Evolutionary conservation across 1,140 invertebrate genomes (phyloP).

Genomic region (Asbolus verrucosus): DNA sequence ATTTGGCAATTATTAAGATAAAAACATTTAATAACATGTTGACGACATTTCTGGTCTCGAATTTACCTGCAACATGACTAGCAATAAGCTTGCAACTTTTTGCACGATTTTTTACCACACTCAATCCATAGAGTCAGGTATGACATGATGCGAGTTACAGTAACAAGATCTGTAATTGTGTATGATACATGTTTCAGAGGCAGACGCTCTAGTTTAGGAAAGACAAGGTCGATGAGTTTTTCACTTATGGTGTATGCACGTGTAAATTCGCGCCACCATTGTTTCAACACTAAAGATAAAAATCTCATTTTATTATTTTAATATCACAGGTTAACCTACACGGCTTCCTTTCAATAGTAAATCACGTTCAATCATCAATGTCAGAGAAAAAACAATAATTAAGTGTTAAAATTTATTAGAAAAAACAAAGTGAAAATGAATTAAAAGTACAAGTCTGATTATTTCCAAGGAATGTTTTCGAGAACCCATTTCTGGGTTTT

Average conservation of each 20-base stretch:
- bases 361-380: too few relatives aligned
- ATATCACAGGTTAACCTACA: too few relatives aligned
- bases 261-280: background rate
- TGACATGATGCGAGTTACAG: constrained; percentile 21
- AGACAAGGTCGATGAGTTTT: constrained; percentile 46
- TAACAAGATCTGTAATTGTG: constrained; percentile 41
- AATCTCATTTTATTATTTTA: too few relatives aligned
- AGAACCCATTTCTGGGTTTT: constrained; percentile 69
- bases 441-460: constrained; percentile 46
- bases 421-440: background rate
- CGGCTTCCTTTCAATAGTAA: too few relatives aligned
- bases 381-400: too few relatives aligned
- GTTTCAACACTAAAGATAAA: background rate
- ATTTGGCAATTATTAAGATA: too few relatives aligned
- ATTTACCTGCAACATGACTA: too few relatives aligned
- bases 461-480: constrained; percentile 68
- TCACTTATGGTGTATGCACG: constrained; percentile 8
- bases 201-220: constrained; percentile 45
- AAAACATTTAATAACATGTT: too few relatives aligned
- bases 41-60: too few relatives aligned
- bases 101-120: too few relatives aligned
- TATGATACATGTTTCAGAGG: constrained; percentile 39
- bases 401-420: constrained; percentile 1
- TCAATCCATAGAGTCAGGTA: too few relatives aligned
- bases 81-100: too few relatives aligned